phyloP scores from a whole-genome alignment of 2,113 vertebrate genomes.

The Scomber japonicus region DNA sequence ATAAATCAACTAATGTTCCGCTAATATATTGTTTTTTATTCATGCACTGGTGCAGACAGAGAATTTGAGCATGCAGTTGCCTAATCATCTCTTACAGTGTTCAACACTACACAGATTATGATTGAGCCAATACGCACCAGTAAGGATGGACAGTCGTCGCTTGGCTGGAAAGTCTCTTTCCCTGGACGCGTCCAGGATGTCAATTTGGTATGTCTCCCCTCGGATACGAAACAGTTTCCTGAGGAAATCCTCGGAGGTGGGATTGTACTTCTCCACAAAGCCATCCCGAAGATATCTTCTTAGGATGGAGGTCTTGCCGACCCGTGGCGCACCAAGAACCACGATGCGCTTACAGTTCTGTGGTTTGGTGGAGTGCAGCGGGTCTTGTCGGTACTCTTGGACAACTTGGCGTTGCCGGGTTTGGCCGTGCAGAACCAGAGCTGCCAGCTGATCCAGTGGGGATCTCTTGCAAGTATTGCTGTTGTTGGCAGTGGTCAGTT shows the following conservation, averaged over 20 bases:
- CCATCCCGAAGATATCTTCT: conserved; percentile 83
- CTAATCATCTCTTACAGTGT: neutral
- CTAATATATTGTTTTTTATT: neutral
- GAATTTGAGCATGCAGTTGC: neutral
- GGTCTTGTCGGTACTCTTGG: conserved; percentile 53
- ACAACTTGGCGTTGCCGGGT: conserved; percentile 50
- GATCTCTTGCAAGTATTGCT: conserved; percentile 67
- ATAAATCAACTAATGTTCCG: neutral
- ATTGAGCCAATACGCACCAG: conserved; percentile 74
- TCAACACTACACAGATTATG: neutral
- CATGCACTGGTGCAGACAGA: neutral
- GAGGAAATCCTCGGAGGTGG: conserved; percentile 85
- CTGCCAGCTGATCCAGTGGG: conserved; percentile 76
- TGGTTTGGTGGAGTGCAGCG: conserved; percentile 68
- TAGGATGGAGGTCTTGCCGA: conserved; percentile 86
- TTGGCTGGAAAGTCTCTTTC: conserved; percentile 86
- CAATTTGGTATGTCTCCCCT: conserved; percentile 84
- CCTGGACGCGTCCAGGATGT: conserved; percentile 84
- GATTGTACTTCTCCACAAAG: conserved; percentile 85
- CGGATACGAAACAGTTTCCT: conserved; percentile 85
- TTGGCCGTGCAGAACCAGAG: conserved; percentile 75
- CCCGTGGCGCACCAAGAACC: conserved; percentile 85
- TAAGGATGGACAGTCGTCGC: conserved; percentile 85
- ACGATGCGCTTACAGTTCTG: conserved; percentile 85
- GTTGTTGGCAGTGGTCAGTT: conserved; percentile 35